Evolutionary conservation across 2,888 invertebrate species (phyloP), one percentile per base, ranked within the genome.

Genomic region (Oegoconia quadripuncta): DNA sequence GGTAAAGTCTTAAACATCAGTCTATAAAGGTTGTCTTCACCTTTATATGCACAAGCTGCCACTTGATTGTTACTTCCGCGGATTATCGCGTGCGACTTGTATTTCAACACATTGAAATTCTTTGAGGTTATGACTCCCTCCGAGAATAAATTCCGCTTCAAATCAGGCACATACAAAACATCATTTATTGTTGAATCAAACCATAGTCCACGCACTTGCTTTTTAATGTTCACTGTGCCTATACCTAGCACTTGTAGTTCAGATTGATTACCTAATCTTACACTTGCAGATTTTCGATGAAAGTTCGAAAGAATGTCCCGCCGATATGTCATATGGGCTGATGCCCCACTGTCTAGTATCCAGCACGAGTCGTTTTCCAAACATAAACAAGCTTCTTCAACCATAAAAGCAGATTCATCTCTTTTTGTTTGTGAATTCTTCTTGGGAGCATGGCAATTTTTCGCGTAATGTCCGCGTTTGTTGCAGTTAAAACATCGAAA

Each of bases 401-500:
- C n/a, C n/a, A n/a, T n/a, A n/a, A n/a, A n/a, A n/a, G n/a, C n/a
- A n/a, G n/a, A n/a, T n/a, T n/a, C n/a, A n/a, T n/a, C n/a, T n/a
- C n/a, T n/a, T n/a, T n/a, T n/a, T n/a, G n/a, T n/a, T n/a, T n/a
- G n/a, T n/a, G n/a, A n/a, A n/a, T n/a, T n/a, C n/a, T n/a, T n/a
- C n/a, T n/a, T n/a, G n/a, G n/a, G n/a, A n/a, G n/a, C n/a, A n/a
- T n/a, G n/a, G n/a, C 37, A 25, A 20, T 31, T 12, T 9, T 8
- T 16, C 3, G 30, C 28, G n/a, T 13, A 31, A 22, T 39, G 33
- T 7, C 33, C 33, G 6, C 22, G 14, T 15, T 39, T 33, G 3
- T 13, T n/a, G 12, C 33, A 39, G 8, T 33, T 33, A 9, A 30
- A 33, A 33, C 38, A 39, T n/a, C n/a, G n/a, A n/a, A n/a, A n/a